These are phyloP conservation scores for Rattus norvegicus DNA, from an alignment of 2,113 vertebrate genomes.

Conservation along the genomic window DNA sequence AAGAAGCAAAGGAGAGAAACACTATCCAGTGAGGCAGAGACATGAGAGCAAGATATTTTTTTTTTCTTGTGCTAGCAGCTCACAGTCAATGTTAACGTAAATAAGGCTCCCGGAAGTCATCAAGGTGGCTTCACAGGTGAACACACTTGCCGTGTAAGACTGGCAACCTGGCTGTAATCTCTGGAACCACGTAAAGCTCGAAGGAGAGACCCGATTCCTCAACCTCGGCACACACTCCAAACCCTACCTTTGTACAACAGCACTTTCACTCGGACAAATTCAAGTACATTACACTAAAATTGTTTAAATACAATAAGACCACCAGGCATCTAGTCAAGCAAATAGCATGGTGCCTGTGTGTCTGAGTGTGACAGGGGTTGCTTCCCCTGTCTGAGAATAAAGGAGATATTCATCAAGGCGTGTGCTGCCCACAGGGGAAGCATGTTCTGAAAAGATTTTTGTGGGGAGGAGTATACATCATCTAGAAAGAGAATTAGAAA, in stretches of 20 bases:
- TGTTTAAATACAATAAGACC: neutral
- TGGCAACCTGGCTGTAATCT: neutral
- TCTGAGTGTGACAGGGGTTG: neutral
- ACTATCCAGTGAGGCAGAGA: neutral
- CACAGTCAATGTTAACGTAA: neutral
- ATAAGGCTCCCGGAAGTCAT: neutral
- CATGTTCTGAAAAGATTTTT: neutral
- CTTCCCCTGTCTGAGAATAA: neutral
- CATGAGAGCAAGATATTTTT: neutral
- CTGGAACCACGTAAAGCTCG: neutral
- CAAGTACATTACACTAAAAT: neutral
- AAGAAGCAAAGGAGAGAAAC: neutral
- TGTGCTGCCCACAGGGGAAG: neutral
- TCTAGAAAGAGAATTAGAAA: slow-evolving; percentile 27
- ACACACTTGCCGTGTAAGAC: neutral
- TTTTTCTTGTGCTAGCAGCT: neutral
- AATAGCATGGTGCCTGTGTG: neutral
- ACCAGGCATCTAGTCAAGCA: neutral
- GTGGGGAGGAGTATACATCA: neutral
- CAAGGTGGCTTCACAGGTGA: no score
- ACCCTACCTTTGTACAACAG: no score
- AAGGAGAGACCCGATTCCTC: neutral
- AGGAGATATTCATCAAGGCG: slow-evolving; percentile 50
- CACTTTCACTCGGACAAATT: rapidly evolving
- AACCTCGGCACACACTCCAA: no score